phyloP scores from a whole-genome alignment of 2,113 vertebrate genomes.

The Acanthisitta chloris region DNA sequence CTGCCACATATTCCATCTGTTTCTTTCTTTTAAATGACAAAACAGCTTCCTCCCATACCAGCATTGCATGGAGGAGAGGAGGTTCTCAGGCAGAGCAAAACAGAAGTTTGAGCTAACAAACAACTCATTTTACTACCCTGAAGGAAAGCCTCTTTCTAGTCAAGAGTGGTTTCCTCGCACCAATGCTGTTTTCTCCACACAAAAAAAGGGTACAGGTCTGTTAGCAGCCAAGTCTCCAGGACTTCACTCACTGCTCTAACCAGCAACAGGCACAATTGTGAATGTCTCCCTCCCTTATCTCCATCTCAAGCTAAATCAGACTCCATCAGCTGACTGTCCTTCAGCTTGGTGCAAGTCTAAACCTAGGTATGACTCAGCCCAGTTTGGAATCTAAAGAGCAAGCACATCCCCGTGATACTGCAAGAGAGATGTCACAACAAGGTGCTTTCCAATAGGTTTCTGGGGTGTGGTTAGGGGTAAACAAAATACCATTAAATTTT shows the following conservation, averaged over 20 bases:
- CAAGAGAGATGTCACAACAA: neutral
- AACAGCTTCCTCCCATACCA: conserved; percentile 38
- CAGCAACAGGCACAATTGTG: neutral
- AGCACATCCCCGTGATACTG: neutral
- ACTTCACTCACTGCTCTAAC: neutral
- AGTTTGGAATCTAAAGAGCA: neutral
- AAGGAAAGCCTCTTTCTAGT: neutral
- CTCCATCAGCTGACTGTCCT: neutral
- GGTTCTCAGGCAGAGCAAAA: neutral
- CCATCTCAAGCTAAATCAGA: neutral
- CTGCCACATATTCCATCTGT: conserved; percentile 64
- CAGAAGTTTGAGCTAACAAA: conserved; percentile 31
- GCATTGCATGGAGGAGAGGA: neutral
- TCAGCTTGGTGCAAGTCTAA: neutral
- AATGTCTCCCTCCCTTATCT: neutral
- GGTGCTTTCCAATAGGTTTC: neutral
- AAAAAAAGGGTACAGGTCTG: neutral
- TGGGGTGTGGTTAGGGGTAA: neutral
- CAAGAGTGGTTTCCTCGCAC: neutral
- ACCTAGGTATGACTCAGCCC: neutral
- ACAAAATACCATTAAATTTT: neutral
- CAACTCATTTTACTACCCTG: neutral
- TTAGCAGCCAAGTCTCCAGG: neutral
- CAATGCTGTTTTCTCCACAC: neutral
- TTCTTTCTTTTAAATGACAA: conserved; percentile 63